These are phyloP conservation scores for Onychostoma macrolepis DNA, from an alignment of 2,113 vertebrate genomes.

Conservation along the genomic window DNA sequence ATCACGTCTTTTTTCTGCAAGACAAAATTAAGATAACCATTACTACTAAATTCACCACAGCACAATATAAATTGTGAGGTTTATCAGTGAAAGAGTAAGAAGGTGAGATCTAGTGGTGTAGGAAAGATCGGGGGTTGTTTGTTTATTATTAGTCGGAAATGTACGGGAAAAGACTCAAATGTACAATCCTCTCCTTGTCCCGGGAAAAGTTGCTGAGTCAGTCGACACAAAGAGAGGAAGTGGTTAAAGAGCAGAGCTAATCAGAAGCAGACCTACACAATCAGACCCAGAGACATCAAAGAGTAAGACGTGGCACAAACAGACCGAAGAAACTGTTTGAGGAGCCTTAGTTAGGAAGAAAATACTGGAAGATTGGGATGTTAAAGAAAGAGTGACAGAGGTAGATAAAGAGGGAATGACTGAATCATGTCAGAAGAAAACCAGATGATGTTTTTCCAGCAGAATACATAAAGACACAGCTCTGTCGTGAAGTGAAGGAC, in stretches of 20 bases:
- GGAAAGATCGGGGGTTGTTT: background rate
- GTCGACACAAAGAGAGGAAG: constrained; percentile 33
- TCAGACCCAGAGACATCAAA: constrained; percentile 33
- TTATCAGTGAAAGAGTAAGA: background rate
- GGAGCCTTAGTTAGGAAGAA: background rate
- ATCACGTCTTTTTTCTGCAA: constrained; percentile 81
- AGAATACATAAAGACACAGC: background rate
- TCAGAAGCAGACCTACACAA: constrained; percentile 17
- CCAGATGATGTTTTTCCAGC: background rate
- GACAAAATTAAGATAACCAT: constrained; percentile 70
- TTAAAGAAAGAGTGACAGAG: background rate
- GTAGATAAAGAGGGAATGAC: background rate
- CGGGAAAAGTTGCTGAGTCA: background rate
- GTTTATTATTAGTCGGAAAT: background rate
- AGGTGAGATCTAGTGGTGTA: background rate
- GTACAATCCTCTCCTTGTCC: background rate
- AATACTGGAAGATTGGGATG: background rate
- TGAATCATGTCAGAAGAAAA: background rate
- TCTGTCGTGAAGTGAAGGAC: background rate
- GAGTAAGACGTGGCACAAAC: background rate
- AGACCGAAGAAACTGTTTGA: constrained; percentile 37
- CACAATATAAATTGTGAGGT: background rate
- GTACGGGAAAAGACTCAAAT: background rate
- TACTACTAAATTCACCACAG: background rate
- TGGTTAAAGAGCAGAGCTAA: constrained; percentile 37